Conservation (phyloP, 2,888 invertebrate species). For the Chouioia cunea region DNA sequence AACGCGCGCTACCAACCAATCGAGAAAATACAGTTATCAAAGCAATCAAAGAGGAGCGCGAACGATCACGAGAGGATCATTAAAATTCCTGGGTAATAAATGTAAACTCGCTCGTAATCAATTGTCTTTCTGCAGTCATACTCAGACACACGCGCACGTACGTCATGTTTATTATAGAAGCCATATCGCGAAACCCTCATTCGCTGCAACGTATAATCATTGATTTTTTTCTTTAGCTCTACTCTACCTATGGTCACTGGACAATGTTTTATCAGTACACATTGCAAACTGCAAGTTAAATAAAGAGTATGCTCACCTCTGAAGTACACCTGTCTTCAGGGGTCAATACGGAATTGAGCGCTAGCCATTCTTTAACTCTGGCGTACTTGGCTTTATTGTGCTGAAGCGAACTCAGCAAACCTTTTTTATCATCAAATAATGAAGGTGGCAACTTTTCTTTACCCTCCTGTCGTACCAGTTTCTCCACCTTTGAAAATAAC, state of each 20-base stretch:
- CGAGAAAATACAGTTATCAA: not conserved
- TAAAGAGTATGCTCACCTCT: constrained; percentile 58
- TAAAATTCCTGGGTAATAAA: constrained; percentile 30
- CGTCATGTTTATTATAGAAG: constrained; percentile 33
- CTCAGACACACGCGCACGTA: not conserved
- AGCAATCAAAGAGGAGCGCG: not conserved
- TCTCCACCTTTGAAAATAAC: constrained; percentile 73
- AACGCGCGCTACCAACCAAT: no score
- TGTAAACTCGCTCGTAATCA: constrained; percentile 25
- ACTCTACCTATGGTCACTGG: no score
- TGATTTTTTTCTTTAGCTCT: constrained; percentile 25
- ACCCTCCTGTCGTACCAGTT: constrained; percentile 78
- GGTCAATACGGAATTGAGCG: constrained; percentile 68
- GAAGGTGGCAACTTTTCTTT: constrained; percentile 69
- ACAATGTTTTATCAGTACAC: no score
- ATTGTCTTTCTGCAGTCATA: constrained; percentile 25
- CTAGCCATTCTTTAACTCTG: constrained; percentile 80
- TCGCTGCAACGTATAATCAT: constrained; percentile 28
- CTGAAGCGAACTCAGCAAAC: constrained; percentile 53
- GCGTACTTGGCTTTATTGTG: constrained; percentile 75
- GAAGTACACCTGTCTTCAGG: constrained; percentile 58
- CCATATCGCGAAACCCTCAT: not conserved
- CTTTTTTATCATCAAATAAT: constrained; percentile 68
- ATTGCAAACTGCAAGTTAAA: not conserved
- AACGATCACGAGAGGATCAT: not conserved